phyloP scores from a whole-genome alignment of 2,888 invertebrate species.

The Seira ritae region DNA sequence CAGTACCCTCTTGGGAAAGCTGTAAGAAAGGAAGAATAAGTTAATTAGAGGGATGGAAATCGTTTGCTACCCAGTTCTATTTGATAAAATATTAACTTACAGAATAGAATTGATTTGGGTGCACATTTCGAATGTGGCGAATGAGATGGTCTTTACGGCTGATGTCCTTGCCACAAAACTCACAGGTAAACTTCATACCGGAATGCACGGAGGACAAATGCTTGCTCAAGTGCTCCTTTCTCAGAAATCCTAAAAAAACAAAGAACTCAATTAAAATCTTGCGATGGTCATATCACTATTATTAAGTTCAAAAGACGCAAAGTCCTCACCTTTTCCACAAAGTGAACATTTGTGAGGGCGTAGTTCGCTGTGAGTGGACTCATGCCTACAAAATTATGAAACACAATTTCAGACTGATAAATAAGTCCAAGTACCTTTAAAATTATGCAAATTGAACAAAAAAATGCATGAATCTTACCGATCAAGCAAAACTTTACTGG shows the following conservation, averaged over 20 bases:
- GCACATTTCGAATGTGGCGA: conserved; percentile 71
- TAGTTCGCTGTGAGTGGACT: conserved; percentile 61
- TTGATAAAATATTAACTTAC: conserved; percentile 44
- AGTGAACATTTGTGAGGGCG: conserved; percentile 70
- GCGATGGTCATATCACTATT: no score
- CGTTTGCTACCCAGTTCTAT: no score
- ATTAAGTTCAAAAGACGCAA: no score
- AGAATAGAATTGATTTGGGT: conserved; percentile 68
- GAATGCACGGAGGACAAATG: conserved; percentile 69
- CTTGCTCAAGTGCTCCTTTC: conserved; percentile 71
- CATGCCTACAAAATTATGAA: conserved; percentile 53
- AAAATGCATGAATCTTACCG: conserved; percentile 44
- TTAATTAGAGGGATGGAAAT: no score
- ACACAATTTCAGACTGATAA: no score
- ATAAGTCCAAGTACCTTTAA: background rate
- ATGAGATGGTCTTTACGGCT: conserved; percentile 70
- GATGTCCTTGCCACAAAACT: conserved; percentile 71
- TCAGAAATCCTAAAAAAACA: conserved; percentile 55
- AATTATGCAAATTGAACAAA: no score
- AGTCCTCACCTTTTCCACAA: conserved; percentile 63
- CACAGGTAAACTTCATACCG: conserved; percentile 69
- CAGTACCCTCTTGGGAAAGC: background rate
- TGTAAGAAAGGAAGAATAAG: background rate
- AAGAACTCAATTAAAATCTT: background rate
- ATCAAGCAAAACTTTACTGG: conserved; percentile 60